Percentiles rank a stretch among this genome's conserved stretches.
These are phyloP conservation scores for Aphelenchoides bicaudatus DNA, from an alignment of 2,888 invertebrate species.

Conservation along the genomic window DNA sequence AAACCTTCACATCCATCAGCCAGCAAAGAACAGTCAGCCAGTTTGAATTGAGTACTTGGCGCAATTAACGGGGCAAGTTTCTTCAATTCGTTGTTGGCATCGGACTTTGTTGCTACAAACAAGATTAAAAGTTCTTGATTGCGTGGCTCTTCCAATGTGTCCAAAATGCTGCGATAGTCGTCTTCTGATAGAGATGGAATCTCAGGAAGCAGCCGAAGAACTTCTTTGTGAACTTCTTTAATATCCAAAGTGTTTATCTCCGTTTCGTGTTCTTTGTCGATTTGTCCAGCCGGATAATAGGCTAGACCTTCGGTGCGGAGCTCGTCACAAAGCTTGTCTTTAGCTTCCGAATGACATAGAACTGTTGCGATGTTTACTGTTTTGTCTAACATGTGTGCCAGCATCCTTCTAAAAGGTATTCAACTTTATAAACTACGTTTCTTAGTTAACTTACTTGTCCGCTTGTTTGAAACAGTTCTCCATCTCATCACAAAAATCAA, in stretches of 20 bases:
- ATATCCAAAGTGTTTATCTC: conserved; percentile 61
- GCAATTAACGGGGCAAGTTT: conserved; percentile 68
- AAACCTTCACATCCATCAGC: conserved; percentile 62
- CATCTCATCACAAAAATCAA: conserved; percentile 67
- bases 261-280: conserved; percentile 36
- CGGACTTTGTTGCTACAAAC: conserved; percentile 19
- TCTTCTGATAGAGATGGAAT: conserved; percentile 67
- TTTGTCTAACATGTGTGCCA: conserved; percentile 71
- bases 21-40: conserved; percentile 62
- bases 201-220: conserved; percentile 69
- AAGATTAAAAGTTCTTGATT: conserved; percentile 13
- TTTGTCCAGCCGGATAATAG: conserved; percentile 60
- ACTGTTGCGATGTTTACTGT: conserved; percentile 66
- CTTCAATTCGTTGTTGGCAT: conserved; percentile 64
- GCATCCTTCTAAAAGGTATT: conserved; percentile 65
- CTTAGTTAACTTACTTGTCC: conserved; percentile 20
- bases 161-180: conserved; percentile 66
- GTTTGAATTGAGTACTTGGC: conserved; percentile 63
- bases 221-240: conserved; percentile 67
- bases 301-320: conserved; percentile 61
- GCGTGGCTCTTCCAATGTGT: conserved; percentile 20
- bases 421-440: not conserved
- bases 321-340: conserved; percentile 64
- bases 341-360: conserved; percentile 64
- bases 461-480: conserved; percentile 33